These are phyloP conservation scores for Haplochromis burtoni DNA, from an alignment of 2,113 vertebrate species.

Conservation along the genomic window DNA sequence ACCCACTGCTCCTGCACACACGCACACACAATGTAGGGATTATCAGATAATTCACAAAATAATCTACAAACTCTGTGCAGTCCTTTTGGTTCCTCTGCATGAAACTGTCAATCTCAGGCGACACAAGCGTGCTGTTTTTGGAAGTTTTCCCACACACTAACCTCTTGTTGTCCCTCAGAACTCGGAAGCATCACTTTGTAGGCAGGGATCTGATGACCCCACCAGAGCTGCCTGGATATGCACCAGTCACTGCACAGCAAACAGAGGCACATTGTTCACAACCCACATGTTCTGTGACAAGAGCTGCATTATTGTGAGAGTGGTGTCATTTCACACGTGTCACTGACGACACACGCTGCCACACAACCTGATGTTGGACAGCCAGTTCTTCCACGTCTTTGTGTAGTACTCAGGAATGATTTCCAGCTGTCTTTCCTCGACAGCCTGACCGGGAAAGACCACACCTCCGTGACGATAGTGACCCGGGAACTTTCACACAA, in stretches of 20 bases:
- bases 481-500: neutral
- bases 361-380: conserved; percentile 75
- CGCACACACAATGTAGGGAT: neutral
- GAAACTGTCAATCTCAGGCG: neutral
- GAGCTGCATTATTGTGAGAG: neutral
- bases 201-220: conserved; percentile 80
- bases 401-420: conserved; percentile 75
- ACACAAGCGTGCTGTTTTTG: neutral
- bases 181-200: conserved; percentile 62
- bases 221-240: conserved; percentile 79
- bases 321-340: neutral
- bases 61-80: neutral
- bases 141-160: neutral
- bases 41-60: neutral
- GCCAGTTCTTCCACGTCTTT: conserved; percentile 85
- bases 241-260: conserved; percentile 74
- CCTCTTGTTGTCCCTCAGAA: conserved; percentile 34
- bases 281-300: neutral
- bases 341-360: neutral
- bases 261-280: conserved; percentile 20
- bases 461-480: neutral
- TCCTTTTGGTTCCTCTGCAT: neutral
- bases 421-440: conserved; percentile 70
- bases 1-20: conserved; percentile 71
- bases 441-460: conserved; percentile 60